Base-by-base conservation (phyloP, 2,797 vertebrate genomes). In the Echiichthys vipera region DNA sequence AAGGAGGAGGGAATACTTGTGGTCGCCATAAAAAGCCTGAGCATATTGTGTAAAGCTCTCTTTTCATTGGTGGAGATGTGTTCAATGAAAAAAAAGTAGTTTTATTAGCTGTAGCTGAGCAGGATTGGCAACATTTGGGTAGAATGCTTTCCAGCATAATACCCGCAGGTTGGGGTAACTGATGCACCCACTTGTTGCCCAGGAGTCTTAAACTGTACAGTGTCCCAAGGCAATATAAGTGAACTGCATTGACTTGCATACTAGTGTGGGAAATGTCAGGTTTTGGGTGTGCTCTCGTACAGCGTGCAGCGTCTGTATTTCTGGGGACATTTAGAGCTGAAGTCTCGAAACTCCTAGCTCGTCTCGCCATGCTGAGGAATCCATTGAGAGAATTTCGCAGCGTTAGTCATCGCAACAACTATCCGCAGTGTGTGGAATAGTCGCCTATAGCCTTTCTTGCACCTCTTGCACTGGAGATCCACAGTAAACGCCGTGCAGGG, bases 391-490 rank as follows among this genome's bases (percentile, higher is more conserved):
- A 88, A 87, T 93, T 93, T 93, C 92, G 91, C 92, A 93, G 93
- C 90, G 93, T 94, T 94, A 93, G 93, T 94, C 92, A 94, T 94
- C 92, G 89, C 92, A 84, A 83, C 90, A 78, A 65, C 83, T 79
- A 84, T 84, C 92, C 87, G 92, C 93, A 92, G 91, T 93, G 89
- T 84, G 84, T 84, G 85, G 72, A 77, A 73, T 30, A 54, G 65
- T 81, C 80, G 81, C 86, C 74, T 84, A 80, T 78, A 80, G 86
- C 82, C 70, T 76, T 73, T 75, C 81, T 88, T 66, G 77, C 84
- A 64, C 88, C 80, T 65, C 71, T 78, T 59, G 78, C 77, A 78
- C 84, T 12, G 67, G 74, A 71, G 86, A 74, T 66, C 84, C 80
- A 82, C 87, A 75, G 81, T 69, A 81, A 72, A 84, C 77, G 74